These are phyloP conservation scores for Rhinatrema bivittatum DNA, from an alignment of 2,797 vertebrate genomes.

Conservation along the genomic window DNA sequence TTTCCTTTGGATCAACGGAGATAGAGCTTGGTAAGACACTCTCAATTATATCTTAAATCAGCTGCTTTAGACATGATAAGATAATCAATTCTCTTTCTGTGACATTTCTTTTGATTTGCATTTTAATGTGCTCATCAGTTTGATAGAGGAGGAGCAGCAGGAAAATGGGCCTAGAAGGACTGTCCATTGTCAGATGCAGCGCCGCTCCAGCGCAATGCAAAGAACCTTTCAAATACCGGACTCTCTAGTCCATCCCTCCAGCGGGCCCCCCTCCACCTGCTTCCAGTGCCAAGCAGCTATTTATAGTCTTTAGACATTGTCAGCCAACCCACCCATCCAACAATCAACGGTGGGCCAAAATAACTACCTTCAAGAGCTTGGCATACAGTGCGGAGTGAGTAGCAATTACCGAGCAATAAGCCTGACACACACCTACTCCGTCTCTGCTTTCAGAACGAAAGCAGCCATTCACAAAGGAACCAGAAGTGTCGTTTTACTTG, in stretches of 20 bases:
- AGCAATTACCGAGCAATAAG: neutral
- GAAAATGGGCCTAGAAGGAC: neutral
- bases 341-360: neutral
- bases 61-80: neutral
- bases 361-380: neutral
- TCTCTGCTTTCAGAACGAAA: neutral
- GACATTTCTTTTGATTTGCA: conserved; percentile 15
- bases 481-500: no score
- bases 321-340: neutral
- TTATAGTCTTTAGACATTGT: neutral
- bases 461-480: neutral
- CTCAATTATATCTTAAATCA: neutral
- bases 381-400: neutral
- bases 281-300: neutral
- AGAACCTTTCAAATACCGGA: neutral
- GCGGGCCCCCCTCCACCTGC: neutral
- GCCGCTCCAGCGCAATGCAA: neutral
- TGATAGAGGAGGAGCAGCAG: neutral
- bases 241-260: neutral
- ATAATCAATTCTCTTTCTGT: conserved; percentile 9
- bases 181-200: neutral
- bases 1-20: no score
- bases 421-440: neutral
- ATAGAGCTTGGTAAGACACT: no score
- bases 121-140: conserved; percentile 19